These are phyloP conservation scores for Hirundo rustica DNA, from an alignment of 2,797 vertebrate species.

Conservation along the genomic window DNA sequence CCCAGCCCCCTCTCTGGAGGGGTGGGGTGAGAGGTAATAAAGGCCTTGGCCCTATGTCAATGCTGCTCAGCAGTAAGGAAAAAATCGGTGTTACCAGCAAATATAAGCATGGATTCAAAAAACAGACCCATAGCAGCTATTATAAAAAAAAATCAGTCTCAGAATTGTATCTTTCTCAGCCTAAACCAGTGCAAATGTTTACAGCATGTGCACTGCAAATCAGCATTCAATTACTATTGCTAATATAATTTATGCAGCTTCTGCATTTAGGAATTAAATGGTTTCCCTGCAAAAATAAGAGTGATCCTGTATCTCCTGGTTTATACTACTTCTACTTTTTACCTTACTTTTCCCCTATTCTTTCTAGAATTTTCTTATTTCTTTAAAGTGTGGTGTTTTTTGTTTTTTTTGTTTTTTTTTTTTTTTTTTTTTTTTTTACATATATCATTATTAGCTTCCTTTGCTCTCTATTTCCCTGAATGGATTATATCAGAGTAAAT, in stretches of 20 bases:
- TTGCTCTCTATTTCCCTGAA: neutral
- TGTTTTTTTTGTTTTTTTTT: accelerated
- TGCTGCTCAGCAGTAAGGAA: neutral
- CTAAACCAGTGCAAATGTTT: neutral
- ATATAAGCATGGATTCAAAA: neutral
- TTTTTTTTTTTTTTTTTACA: neutral
- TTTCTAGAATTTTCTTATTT: neutral
- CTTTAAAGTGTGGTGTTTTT: neutral
- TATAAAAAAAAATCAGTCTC: neutral
- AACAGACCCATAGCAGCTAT: accelerated
- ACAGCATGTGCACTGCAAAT: neutral
- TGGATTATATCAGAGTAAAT: neutral
- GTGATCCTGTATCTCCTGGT: neutral
- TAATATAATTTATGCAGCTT: neutral
- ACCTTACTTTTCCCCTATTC: neutral
- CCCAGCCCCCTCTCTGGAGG: accelerated
- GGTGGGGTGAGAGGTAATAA: neutral
- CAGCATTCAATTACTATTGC: neutral
- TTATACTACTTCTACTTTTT: neutral
- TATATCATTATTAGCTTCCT: neutral
- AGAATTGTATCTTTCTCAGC: neutral
- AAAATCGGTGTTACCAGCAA: accelerated
- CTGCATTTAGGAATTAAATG: neutral
- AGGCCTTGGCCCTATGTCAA: neutral
- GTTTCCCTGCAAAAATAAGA: neutral